A percentile compares a stretch with the other conserved stretches of the same genome.
phyloP scores from a whole-genome alignment of 2,888 invertebrate genomes.

The Seira musarum region DNA sequence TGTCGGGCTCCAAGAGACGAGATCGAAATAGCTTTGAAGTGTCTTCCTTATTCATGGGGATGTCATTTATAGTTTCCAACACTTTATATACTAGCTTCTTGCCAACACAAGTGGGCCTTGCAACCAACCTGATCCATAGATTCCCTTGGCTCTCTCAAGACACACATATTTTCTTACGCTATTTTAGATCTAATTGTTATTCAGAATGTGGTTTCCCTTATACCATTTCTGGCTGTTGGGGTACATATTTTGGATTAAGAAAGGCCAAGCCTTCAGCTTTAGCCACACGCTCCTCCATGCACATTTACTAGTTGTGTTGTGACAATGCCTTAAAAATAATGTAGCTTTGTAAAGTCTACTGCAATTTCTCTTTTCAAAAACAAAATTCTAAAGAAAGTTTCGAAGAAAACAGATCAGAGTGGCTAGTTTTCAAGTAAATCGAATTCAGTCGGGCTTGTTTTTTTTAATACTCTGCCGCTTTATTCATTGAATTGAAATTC shows the following conservation, averaged over 20 bases:
- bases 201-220: background rate
- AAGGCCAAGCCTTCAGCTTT: background rate
- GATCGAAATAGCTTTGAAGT: background rate
- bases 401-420: constrained; percentile 3
- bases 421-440: background rate
- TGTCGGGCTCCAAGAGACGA: background rate
- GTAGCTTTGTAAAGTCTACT: too few relatives aligned
- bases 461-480: constrained; percentile 4
- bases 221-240: background rate
- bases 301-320: background rate
- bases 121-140: background rate
- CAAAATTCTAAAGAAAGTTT: too few relatives aligned
- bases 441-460: too few relatives aligned
- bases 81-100: too few relatives aligned
- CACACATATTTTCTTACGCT: background rate
- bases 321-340: background rate
- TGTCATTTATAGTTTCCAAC: background rate
- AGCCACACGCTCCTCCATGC: too few relatives aligned
- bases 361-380: too few relatives aligned
- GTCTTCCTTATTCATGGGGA: background rate
- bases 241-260: background rate
- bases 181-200: background rate
- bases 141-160: background rate
- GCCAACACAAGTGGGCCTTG: too few relatives aligned
- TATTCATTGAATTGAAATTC: constrained; percentile 26